Percentiles rank a stretch among this genome's conserved stretches.
These are phyloP conservation scores for Hydropotes inermis DNA, from an alignment of 2,113 vertebrate species.

Conservation along the genomic window DNA sequence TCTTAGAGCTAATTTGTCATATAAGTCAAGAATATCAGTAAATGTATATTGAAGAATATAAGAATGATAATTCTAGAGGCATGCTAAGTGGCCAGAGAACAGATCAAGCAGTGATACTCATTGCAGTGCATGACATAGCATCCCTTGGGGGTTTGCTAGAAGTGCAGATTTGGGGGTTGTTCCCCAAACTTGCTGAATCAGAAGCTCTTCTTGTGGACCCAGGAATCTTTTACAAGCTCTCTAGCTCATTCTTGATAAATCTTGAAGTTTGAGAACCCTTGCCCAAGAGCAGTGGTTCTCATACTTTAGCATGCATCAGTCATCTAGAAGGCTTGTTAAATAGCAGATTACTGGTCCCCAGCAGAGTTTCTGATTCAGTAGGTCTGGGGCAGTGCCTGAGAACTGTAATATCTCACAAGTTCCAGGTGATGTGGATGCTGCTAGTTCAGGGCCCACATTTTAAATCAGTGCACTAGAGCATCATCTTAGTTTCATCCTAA, in stretches of 20 bases:
- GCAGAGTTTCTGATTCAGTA: background rate
- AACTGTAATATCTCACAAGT: background rate
- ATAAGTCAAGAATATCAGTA: background rate
- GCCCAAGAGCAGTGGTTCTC: background rate
- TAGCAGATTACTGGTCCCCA: background rate
- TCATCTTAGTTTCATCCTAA: background rate
- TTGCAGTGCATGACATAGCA: background rate
- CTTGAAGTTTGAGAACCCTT: background rate
- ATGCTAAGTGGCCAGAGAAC: background rate
- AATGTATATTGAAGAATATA: background rate
- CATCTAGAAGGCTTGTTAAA: background rate
- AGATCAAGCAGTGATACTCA: background rate
- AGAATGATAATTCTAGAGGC: background rate
- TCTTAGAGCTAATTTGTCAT: constrained; percentile 4
- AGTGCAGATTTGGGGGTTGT: background rate
- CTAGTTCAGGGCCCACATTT: background rate
- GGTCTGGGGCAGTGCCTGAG: background rate
- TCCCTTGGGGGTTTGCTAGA: background rate
- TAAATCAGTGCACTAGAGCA: background rate
- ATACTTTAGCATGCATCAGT: background rate
- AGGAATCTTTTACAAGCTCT: background rate
- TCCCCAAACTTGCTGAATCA: background rate
- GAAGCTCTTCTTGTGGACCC: background rate
- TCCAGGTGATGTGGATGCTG: background rate
- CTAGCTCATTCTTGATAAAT: background rate